Percentiles rank a stretch among this genome's conserved stretches.
phyloP scores from a whole-genome alignment of 2,113 vertebrate species.

The Cryptomyrus ogoouensis region DNA sequence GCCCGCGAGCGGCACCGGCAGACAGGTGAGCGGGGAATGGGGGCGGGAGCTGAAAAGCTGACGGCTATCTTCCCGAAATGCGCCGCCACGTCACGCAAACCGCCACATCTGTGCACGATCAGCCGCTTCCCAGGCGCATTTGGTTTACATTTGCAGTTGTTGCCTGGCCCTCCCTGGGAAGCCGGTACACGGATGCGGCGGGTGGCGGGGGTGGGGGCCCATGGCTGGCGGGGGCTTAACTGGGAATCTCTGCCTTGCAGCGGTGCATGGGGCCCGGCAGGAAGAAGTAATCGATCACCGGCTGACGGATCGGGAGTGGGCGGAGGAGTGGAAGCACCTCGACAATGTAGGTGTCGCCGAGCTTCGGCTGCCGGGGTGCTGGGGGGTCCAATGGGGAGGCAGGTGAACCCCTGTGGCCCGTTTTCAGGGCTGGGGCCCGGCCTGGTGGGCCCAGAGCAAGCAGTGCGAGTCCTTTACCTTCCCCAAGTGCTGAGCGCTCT shows the following conservation, averaged over 20 bases:
- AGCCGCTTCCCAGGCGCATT: background rate
- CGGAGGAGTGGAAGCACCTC: conserved; percentile 96
- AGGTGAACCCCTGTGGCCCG: background rate
- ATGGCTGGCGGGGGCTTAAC: background rate
- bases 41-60: background rate
- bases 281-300: conserved; percentile 95
- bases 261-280: conserved; percentile 72
- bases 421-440: background rate
- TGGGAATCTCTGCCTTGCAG: conserved; percentile 51
- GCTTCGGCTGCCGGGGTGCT: background rate
- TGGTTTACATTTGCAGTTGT: background rate
- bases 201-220: background rate
- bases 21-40: conserved; percentile 60
- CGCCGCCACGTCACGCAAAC: background rate
- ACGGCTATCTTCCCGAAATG: background rate
- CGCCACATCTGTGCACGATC: background rate
- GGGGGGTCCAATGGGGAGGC: background rate
- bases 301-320: conserved; percentile 94
- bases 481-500: background rate
- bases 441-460: background rate
- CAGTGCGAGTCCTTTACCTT: background rate
- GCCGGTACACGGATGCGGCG: background rate
- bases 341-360: conserved; percentile 76
- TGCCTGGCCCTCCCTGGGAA: background rate
- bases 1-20: conserved; percentile 76